Percentiles rank a stretch among this genome's conserved stretches.
These are phyloP conservation scores for Phoenoteleia sp. DNA, from an alignment of 2,888 invertebrate species.

Conservation along the genomic window DNA sequence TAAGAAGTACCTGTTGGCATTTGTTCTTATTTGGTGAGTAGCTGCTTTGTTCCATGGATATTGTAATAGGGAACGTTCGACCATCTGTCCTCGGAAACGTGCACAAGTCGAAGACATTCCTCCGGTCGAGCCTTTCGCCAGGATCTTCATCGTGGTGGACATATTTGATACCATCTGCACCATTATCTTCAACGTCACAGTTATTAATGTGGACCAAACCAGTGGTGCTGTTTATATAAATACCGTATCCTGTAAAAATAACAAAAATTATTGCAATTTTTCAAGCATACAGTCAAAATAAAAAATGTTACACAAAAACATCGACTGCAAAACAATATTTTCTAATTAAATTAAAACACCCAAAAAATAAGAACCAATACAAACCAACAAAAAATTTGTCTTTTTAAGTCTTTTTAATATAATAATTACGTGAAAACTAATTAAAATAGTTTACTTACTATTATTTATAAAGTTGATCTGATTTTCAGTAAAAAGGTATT, in stretches of 20 bases:
- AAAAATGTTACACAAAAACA: background rate
- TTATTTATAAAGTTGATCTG: too few species aligned
- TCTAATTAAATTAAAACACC: too few species aligned
- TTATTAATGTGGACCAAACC: conserved; percentile 93
- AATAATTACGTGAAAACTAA: too few species aligned
- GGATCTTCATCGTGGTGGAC: conserved; percentile 93
- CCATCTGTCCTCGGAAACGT: conserved; percentile 93
- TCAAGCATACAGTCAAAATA: background rate
- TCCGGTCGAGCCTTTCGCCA: conserved; percentile 92
- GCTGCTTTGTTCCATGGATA: conserved; percentile 93
- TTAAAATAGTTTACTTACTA: too few species aligned
- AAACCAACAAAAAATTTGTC: too few species aligned
- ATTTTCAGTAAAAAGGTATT: too few species aligned
- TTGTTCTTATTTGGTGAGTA: conserved; percentile 91
- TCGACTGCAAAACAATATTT: too few species aligned
- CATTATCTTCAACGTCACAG: conserved; percentile 94
- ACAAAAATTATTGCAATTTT: background rate
- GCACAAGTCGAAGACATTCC: conserved; percentile 94
- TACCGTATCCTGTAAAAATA: conserved; percentile 91
- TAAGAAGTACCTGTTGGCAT: conserved; percentile 89
- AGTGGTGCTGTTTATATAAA: conserved; percentile 96
- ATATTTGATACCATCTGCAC: conserved; percentile 96
- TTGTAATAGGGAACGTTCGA: conserved; percentile 95
- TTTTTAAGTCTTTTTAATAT: too few species aligned
- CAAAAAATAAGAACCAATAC: too few species aligned